Conservation (phyloP, 2,888 invertebrate species). For the Scrobipalpa atriplicella region DNA sequence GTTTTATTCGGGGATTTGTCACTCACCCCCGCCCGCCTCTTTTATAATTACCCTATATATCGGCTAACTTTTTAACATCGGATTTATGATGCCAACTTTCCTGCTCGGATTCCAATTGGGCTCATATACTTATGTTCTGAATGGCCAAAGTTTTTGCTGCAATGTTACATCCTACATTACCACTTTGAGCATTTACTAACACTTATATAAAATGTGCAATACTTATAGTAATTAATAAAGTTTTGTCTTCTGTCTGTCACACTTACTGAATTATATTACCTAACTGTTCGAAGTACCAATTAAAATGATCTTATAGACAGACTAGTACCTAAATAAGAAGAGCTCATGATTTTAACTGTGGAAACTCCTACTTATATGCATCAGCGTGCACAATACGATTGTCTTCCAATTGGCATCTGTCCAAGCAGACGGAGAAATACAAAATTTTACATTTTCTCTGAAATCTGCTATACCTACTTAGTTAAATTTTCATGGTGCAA, state of each 20-base stretch:
- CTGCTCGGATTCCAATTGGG: constrained; percentile 45
- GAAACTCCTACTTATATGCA: neutral
- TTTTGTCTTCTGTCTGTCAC: too few species aligned
- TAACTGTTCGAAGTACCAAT: too few species aligned
- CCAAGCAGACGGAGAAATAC: constrained; percentile 7
- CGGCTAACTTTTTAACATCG: constrained; percentile 72
- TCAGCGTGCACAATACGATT: neutral
- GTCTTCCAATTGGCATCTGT: neutral
- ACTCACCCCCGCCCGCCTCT: constrained; percentile 63
- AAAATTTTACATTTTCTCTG: neutral
- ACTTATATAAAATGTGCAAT: too few species aligned
- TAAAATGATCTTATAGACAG: too few species aligned
- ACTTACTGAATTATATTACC: too few species aligned
- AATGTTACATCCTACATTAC: neutral
- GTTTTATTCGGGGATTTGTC: constrained; percentile 83
- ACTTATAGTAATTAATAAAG: neutral
- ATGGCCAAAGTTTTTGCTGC: constrained; percentile 10
- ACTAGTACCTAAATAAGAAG: neutral
- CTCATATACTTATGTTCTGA: constrained; percentile 12
- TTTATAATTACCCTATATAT: constrained; percentile 79
- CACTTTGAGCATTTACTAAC: constrained; percentile 25
- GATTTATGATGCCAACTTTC: constrained; percentile 67
- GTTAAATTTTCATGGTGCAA: neutral
- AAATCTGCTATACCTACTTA: neutral
- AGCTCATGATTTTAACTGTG: neutral